A percentile compares a stretch with the other conserved stretches of the same genome.
These are phyloP conservation scores for Thyatira batis DNA, from an alignment of 2,888 invertebrate genomes.

Conservation along the genomic window DNA sequence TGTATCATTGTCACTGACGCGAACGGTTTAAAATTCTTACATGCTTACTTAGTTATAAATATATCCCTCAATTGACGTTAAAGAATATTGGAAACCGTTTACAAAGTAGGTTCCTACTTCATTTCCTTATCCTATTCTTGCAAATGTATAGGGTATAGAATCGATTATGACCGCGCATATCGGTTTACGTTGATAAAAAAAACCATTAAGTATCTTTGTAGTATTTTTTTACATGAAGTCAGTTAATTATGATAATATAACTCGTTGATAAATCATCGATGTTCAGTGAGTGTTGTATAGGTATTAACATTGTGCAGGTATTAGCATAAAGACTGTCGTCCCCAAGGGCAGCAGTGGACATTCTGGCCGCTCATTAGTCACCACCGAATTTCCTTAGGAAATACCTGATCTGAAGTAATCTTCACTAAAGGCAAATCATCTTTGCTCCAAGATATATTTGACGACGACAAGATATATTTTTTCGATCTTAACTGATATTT, in stretches of 20 bases:
- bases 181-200: no score
- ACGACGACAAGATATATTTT: slow-evolving; percentile 33
- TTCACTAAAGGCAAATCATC: slow-evolving; percentile 46
- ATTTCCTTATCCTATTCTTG: no score
- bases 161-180: no score
- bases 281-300: slow-evolving; percentile 1
- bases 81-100: background rate
- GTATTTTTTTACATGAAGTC: no score
- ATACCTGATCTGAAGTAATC: slow-evolving; percentile 48
- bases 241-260: no score
- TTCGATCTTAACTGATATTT: background rate
- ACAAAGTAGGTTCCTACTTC: background rate
- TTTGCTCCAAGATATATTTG: slow-evolving; percentile 29
- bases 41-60: slow-evolving; percentile 53
- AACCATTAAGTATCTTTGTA: no score
- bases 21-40: no score
- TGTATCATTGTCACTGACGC: slow-evolving; percentile 60
- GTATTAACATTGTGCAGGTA: slow-evolving; percentile 37
- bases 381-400: slow-evolving; percentile 37
- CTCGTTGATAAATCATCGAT: no score
- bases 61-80: slow-evolving; percentile 45
- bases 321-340: slow-evolving; percentile 32
- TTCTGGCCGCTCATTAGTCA: slow-evolving; percentile 63
- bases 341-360: slow-evolving; percentile 47
- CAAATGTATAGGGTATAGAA: no score